Evolutionary conservation across 2,113 vertebrate species (phyloP).

Genomic region (Tamias sibiricus): DNA sequence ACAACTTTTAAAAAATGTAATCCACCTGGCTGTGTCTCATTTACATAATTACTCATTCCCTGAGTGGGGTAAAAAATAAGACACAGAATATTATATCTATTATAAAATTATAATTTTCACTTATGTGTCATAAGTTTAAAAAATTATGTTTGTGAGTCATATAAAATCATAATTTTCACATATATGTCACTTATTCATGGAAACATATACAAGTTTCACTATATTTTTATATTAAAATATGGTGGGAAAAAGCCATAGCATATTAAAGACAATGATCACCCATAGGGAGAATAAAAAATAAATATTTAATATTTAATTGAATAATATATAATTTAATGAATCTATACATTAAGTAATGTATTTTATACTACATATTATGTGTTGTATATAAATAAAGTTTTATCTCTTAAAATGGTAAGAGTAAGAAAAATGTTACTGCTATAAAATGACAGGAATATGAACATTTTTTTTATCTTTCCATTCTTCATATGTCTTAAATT

Average conservation of each 20-base stretch:
- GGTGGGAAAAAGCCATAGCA: neutral
- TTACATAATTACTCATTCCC: neutral
- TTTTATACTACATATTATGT: neutral
- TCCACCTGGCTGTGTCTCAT: neutral
- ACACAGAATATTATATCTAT: constrained; percentile 17
- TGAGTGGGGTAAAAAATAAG: neutral
- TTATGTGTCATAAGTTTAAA: too few relatives aligned
- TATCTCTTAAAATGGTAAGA: constrained; percentile 49
- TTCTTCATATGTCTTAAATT: constrained; percentile 1
- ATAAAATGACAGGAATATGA: neutral
- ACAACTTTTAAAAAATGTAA: neutral
- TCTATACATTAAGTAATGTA: neutral
- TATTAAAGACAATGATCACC: constrained; percentile 1
- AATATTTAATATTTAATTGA: constrained; percentile 61
- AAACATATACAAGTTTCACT: neutral
- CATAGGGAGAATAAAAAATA: neutral
- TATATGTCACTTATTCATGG: neutral
- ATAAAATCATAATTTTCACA: too few relatives aligned
- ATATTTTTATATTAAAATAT: constrained; percentile 58
- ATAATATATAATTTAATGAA: constrained; percentile 33
- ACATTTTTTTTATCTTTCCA: neutral
- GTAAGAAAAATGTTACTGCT: neutral
- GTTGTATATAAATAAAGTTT: neutral
- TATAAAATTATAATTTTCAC: neutral
- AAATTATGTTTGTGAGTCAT: too few relatives aligned